Conservation (phyloP, 2,797 vertebrate genomes). For the Setipinna tenuifilis region DNA sequence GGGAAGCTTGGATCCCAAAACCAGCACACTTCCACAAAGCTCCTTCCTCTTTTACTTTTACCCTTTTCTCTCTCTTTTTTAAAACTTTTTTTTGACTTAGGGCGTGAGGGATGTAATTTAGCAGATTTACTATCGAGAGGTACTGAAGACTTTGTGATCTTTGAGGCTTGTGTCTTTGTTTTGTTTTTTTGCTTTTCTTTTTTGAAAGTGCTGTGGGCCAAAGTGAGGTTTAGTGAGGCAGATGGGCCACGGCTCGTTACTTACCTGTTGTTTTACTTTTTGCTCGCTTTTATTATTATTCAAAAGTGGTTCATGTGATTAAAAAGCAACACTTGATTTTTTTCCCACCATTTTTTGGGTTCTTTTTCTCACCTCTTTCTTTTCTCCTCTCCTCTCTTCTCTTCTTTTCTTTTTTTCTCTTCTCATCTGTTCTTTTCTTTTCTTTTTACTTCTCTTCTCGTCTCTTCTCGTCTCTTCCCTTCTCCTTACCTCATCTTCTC, state of each 20-base stretch:
- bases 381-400: too few species aligned
- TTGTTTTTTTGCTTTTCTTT: not conserved
- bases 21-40: too few species aligned
- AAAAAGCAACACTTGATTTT: not conserved
- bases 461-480: too few species aligned
- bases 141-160: not conserved
- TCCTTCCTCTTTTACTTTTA: not conserved
- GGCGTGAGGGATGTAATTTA: not conserved
- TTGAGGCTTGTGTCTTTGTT: too few species aligned
- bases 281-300: not conserved
- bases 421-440: not conserved
- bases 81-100: not conserved
- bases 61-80: not conserved
- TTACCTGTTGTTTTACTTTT: slow-evolving; percentile 10
- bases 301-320: not conserved
- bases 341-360: too few species aligned
- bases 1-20: not conserved
- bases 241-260: not conserved
- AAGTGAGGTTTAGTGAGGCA: not conserved
- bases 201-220: not conserved
- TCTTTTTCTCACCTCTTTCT: too few species aligned
- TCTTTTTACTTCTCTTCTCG: too few species aligned
- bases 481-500: too few species aligned
- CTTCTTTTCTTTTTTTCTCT: not conserved
- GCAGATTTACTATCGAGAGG: not conserved